A percentile compares a stretch with the other conserved stretches of the same genome.
Conservation (phyloP, 2,888 invertebrate genomes). For the Drymonia ruficornis region DNA sequence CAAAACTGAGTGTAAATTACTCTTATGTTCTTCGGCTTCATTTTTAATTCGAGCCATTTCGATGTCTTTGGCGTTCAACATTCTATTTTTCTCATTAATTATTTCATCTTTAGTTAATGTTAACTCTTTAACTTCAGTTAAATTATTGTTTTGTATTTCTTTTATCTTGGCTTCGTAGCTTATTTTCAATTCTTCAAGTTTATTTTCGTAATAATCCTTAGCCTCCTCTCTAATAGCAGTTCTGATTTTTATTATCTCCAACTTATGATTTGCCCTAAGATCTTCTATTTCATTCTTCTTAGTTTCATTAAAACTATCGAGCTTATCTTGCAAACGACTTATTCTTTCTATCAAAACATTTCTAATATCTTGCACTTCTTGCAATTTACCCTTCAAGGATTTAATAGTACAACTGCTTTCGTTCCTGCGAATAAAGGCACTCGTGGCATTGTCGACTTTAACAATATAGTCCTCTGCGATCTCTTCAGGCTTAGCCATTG, state of each 20-base stretch:
- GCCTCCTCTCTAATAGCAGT: conserved; percentile 53
- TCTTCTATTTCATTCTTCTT: conserved; percentile 66
- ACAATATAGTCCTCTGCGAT: conserved; percentile 29
- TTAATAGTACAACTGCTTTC: conserved; percentile 52
- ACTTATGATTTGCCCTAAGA: conserved; percentile 57
- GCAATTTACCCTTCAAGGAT: conserved; percentile 57
- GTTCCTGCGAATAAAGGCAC: conserved; percentile 37
- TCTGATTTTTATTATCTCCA: conserved; percentile 59
- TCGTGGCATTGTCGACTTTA: conserved; percentile 55
- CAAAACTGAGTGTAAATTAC: conserved; percentile 51
- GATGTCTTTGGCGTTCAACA: conserved; percentile 54
- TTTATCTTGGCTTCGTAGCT: conserved; percentile 53
- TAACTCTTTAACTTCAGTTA: conserved; percentile 44
- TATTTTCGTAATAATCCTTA: conserved; percentile 53
- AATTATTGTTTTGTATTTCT: conserved; percentile 45
- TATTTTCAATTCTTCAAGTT: conserved; percentile 54
- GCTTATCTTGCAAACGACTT: conserved; percentile 52
- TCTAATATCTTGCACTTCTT: conserved; percentile 60
- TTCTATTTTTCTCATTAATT: conserved; percentile 55
- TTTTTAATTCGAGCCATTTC: conserved; percentile 55
- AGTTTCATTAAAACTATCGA: conserved; percentile 55
- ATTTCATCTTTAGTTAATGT: conserved; percentile 43
- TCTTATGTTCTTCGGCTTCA: conserved; percentile 58
- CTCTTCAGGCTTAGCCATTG: conserved; percentile 35
- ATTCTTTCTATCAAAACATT: conserved; percentile 57